A percentile compares a stretch with the other conserved stretches of the same genome.
Conservation (phyloP, 2,113 vertebrate species). For the Tapirus terrestris region DNA sequence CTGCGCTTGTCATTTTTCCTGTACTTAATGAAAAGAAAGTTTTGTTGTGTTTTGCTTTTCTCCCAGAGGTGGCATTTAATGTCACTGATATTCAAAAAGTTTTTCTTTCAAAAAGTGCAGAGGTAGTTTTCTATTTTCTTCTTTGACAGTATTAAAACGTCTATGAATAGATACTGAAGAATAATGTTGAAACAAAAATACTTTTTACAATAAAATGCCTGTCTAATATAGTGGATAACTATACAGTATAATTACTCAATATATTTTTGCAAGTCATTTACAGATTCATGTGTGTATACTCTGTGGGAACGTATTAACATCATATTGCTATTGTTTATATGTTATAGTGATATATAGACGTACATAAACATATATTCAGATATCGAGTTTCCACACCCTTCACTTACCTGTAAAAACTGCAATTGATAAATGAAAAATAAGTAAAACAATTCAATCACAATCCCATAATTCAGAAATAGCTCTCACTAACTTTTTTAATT, state of each 20-base stretch:
- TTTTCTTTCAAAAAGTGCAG: not conserved
- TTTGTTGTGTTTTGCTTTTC: not conserved
- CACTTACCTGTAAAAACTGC: not conserved
- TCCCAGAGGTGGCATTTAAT: conserved; percentile 17
- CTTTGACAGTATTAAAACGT: not conserved
- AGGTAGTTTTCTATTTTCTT: not conserved
- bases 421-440: not conserved
- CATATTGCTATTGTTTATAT: not conserved
- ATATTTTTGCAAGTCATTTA: not conserved
- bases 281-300: not conserved
- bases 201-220: not conserved
- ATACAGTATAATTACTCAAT: not conserved
- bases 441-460: not conserved
- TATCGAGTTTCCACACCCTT: not conserved
- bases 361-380: not conserved
- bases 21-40: conserved; percentile 51
- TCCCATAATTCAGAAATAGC: not conserved
- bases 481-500: not conserved
- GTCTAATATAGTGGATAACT: not conserved
- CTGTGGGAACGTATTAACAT: not conserved
- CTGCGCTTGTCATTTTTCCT: conserved; percentile 13
- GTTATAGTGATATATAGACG: not conserved
- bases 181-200: not conserved
- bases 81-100: not conserved
- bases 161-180: not conserved